Evolutionary conservation across 2,113 vertebrate genomes (phyloP), one percentile per base, ranked within the genome.

Genomic region (Chloropsis cyanopogon): DNA sequence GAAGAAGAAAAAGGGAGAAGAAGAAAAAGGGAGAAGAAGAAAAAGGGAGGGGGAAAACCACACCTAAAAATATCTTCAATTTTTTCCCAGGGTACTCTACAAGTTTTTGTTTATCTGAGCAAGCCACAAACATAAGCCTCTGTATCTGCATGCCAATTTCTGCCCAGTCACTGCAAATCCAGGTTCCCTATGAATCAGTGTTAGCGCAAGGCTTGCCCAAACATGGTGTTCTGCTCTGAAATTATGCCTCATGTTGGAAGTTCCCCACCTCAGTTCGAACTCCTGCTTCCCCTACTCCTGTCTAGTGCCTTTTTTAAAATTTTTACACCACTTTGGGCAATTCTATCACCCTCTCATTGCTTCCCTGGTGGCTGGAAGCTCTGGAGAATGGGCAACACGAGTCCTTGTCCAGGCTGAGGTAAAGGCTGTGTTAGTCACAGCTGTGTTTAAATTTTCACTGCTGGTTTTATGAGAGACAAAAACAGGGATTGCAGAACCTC

Each of bases 361-460:
- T 57, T 46, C 31, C 23, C 15, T 6, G 1, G 46, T 8, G 41
- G 31, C 16, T 4, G 0, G 49, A 46, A 87, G 77, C 54, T 56
- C 53, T 1, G 2, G 6, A 84, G 31, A 33, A 7, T 2, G 3
- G 28, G 54, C 69, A 76, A 69, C 2, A 0, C 0, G 0, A 61
- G 14, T 54, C 18, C 44, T 50, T 50, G 17, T 31, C n/a, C 6
- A 5, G 47, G 41, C 42, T 3, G 4, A 75, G 47, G 29, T n/a
- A 75, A 47, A 50, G 33, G 24, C 35, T 69, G 68, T 57, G 12
- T 26, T 31, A 49, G 23, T 44, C 89, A 61, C 54, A 85, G 29
- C 60, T 64, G 47, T 64, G 35, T 65, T 85, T 70, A 68, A 91
- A 83, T 52, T 37, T 37, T 52, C 65, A 76, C 26, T 56, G 35